These are phyloP conservation scores for Aphaenogaster ashmeadi DNA, from an alignment of 1,140 invertebrate species.

Conservation along the genomic window DNA sequence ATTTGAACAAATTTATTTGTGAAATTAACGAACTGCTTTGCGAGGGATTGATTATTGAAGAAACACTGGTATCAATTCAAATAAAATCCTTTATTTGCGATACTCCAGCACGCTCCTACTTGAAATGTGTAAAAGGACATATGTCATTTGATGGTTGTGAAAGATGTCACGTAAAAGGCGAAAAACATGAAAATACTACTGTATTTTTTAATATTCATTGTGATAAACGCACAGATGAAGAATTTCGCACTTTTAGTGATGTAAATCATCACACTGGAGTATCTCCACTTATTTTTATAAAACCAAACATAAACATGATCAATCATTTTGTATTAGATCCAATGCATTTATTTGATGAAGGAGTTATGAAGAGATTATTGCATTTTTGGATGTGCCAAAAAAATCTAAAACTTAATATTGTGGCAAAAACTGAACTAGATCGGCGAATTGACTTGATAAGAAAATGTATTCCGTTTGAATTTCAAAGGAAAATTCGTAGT, in stretches of 20 bases:
- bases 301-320: conserved; percentile 56
- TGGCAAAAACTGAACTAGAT: conserved; percentile 3
- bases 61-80: background rate
- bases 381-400: conserved; percentile 23
- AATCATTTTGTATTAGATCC: conserved; percentile 50
- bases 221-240: conserved; percentile 12
- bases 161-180: conserved; percentile 16
- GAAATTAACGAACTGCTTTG: conserved; percentile 10
- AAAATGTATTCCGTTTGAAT: conserved; percentile 24
- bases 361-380: conserved; percentile 54
- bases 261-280: conserved; percentile 33
- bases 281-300: conserved; percentile 21
- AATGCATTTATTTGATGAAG: conserved; percentile 50
- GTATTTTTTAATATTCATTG: conserved; percentile 23
- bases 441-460: conserved; percentile 19
- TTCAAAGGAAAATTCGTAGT: conserved; percentile 12
- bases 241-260: conserved; percentile 18
- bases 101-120: conserved; percentile 31
- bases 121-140: conserved; percentile 36
- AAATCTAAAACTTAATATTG: background rate
- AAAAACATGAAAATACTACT: conserved; percentile 22
- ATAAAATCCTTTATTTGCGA: conserved; percentile 38
- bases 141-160: conserved; percentile 13
- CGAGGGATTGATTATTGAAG: conserved; percentile 1
- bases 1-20: conserved; percentile 19